phyloP scores from a whole-genome alignment of 2,113 vertebrate species.

The Lontra canadensis region DNA sequence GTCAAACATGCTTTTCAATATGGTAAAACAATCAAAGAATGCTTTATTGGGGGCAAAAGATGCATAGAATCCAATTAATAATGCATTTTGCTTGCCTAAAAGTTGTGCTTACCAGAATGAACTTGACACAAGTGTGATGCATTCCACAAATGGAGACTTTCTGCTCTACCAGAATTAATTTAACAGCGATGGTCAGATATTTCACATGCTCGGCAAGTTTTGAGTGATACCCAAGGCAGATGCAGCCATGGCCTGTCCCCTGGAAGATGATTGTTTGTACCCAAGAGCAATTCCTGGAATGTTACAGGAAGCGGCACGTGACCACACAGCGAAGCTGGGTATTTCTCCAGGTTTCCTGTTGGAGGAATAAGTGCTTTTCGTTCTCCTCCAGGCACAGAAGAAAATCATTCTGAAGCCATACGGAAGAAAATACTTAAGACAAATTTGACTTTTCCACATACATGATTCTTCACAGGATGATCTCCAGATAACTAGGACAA shows the following conservation, averaged over 20 bases:
- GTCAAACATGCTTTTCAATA: constrained; percentile 30
- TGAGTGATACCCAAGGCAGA: constrained; percentile 25
- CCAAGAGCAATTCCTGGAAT: constrained; percentile 68
- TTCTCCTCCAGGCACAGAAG: constrained; percentile 44
- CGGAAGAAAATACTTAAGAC: constrained; percentile 38
- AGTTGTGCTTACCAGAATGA: background rate
- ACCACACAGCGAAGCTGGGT: constrained; percentile 58
- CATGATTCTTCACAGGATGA: background rate
- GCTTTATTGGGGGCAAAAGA: constrained; percentile 42
- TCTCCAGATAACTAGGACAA: background rate
- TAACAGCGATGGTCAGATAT: constrained; percentile 3
- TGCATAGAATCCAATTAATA: background rate
- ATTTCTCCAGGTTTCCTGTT: constrained; percentile 75
- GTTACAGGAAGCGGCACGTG: constrained; percentile 60
- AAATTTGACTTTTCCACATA: background rate
- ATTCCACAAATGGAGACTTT: background rate
- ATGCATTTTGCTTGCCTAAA: constrained; percentile 26
- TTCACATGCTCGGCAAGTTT: background rate
- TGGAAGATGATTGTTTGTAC: constrained; percentile 50
- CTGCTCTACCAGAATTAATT: background rate
- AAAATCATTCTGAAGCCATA: constrained; percentile 68
- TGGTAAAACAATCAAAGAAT: constrained; percentile 58
- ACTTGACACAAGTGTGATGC: constrained; percentile 18
- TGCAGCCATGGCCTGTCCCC: constrained; percentile 11
- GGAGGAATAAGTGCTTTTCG: constrained; percentile 66